Evolutionary conservation across 1,140 invertebrate species (phyloP), one percentile per base, ranked within the genome.

Genomic region (Drosophila ficusphila): DNA sequence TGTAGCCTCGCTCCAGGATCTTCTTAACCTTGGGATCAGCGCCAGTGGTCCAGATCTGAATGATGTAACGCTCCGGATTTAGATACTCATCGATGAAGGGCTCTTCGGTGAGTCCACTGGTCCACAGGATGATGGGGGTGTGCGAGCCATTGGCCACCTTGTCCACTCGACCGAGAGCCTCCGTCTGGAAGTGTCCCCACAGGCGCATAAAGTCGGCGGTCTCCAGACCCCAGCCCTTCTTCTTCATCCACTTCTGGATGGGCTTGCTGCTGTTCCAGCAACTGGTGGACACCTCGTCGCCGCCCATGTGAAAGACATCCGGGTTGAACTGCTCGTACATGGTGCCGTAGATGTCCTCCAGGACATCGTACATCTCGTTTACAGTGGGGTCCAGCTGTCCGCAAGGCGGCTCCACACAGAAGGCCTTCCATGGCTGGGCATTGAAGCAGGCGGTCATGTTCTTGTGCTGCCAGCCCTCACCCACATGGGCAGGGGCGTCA

Each of bases 231-330:
- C 94, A 95, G 4, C 93, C 92, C 1, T 93, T 91, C 46, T 90
- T 33, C 3, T 57, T 47, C 95, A 97, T 96, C 94, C 95, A 97
- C 3, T 94, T 89, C 33, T 92, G 93, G 71, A 97, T 95, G 12
- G 92, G 91, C 5, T 90, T 73, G 0, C 94, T 95, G 2, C 94
- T 93, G 76, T 96, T 96, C 97, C 97, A 98, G 82, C 96, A 97
- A 23, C 92, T 91, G 11, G 95, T 90, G 38, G 94, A 95, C 0
- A 96, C 96, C 86, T 98, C 96, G 82, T 97, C 96, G 0, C 96
- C 97, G 18, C 97, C 97, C 96, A 97, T 97, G 79, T 98, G 97
- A 90, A 97, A 97, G 0, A 97, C 92, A 76, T 96, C 96, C 0
- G 95, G 94, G 76, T 96, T 41, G 38, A 85, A 90, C 14, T 93